Base-by-base conservation (phyloP, 2,113 vertebrate genomes). In the Taurulus bubalis region DNA sequence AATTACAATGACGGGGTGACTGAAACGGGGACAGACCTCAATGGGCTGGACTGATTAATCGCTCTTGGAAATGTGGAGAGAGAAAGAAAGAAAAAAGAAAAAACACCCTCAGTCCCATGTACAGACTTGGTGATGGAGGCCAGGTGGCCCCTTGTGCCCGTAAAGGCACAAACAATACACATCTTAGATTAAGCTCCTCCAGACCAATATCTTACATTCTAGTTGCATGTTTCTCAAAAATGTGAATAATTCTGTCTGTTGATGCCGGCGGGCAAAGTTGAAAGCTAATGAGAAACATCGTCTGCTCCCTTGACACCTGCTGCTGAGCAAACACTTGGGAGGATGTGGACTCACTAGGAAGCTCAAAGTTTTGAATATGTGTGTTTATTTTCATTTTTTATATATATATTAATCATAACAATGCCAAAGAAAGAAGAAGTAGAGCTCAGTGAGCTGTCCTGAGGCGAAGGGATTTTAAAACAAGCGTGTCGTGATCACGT, bases 1-100 rank as follows among this genome's bases (percentile, higher is more conserved):
- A 92, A 92, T 92, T 92, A 91, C 85, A 89, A 69, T 84, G 87
- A 91, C 67, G 28, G 73, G 74, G 51, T 79, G 66, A 62, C 79
- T 71, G 89, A 86, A 75, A 69, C 71, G 22, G 79, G 80, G 79
- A 89, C 77, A 79, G 81, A 89, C 63, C 75, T 78, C 76, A 80
- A 76, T 38, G 73, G 60, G 80, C 42, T 2, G 66, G 45, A 53
- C 86, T 90, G 89, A 90, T 91, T 87, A 82, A 88, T 87, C 62
- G 16, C 67, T 82, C 73, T 42, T 71, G 18, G 22, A 86, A 85
- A 82, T 77, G 28, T 69, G 32, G 2, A 16, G 6, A 15, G 34
- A 34, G 34, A 4, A 32, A 32, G 30, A 32, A 32, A 34, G 34
- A 55, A 60, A 16, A 58, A 24, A 38, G 3, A 38, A 71, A 73